A percentile compares a stretch with the other conserved stretches of the same genome.
Conservation (phyloP, 2,797 vertebrate genomes). For the Prionace glauca region DNA sequence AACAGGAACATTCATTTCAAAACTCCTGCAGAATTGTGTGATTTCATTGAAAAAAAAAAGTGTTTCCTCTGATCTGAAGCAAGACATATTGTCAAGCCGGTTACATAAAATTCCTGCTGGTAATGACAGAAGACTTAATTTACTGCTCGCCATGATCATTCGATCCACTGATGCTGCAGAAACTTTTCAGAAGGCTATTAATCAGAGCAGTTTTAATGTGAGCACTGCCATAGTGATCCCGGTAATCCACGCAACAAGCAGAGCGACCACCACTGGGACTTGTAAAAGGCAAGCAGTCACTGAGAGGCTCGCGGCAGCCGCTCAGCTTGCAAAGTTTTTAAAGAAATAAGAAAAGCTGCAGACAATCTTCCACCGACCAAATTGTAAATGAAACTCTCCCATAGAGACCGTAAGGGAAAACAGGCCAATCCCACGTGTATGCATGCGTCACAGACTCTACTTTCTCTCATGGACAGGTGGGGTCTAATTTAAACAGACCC, state of each 20-base stretch:
- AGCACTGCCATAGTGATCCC: background rate
- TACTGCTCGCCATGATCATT: background rate
- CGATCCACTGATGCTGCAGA: background rate
- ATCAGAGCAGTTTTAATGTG: background rate
- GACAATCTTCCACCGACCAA: background rate
- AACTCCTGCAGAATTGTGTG: background rate
- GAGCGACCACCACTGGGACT: background rate
- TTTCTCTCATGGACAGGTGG: too few species aligned
- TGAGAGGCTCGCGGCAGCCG: background rate
- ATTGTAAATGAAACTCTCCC: background rate
- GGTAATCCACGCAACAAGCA: constrained; percentile 18
- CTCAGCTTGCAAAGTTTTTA: background rate
- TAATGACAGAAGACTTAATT: background rate
- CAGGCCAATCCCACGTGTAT: background rate
- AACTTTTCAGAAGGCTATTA: background rate
- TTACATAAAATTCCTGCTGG: background rate
- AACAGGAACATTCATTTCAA: background rate
- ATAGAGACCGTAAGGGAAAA: background rate
- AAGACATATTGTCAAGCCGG: background rate
- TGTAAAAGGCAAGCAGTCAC: background rate
- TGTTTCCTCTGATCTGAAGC: background rate
- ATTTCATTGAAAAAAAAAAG: background rate
- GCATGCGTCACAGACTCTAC: background rate
- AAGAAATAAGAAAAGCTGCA: background rate
- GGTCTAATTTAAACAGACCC: too few species aligned